These are phyloP conservation scores for Catalaphyllia jardinei DNA, from an alignment of 64 coral and sea anemone genomes.

Conservation along the genomic window DNA sequence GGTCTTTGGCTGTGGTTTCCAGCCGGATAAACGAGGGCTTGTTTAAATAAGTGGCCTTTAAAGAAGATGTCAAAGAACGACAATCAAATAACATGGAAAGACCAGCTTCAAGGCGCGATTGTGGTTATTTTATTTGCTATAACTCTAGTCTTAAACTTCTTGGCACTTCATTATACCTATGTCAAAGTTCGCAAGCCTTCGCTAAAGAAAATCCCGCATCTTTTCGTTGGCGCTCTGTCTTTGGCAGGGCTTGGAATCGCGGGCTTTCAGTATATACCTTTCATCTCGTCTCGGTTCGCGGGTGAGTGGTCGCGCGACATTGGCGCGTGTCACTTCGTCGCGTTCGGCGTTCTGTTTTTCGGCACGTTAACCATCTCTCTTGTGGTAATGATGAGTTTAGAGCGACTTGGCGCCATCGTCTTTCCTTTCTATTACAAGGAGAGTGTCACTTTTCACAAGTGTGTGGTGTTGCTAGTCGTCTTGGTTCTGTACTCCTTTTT, in stretches of 20 bases:
- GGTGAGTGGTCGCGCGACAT: conserved; percentile 73
- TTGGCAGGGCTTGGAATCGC: conserved; percentile 79
- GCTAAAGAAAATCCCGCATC: conserved; percentile 90
- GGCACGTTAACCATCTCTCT: conserved; percentile 86
- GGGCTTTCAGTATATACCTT: conserved; percentile 73
- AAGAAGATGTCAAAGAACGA: conserved; percentile 22
- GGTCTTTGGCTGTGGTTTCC: conserved; percentile 7
- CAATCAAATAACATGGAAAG: conserved; percentile 52
- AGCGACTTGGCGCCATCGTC: conserved; percentile 76
- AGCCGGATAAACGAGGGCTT: neutral
- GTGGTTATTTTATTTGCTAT: conserved; percentile 79
- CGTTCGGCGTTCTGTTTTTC: conserved; percentile 78
- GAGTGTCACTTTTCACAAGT: conserved; percentile 75
- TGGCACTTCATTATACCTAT: conserved; percentile 88
- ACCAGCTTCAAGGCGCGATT: conserved; percentile 53
- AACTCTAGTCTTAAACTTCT: conserved; percentile 81
- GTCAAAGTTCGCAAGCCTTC: conserved; percentile 88
- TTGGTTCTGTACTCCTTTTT: conserved; percentile 57
- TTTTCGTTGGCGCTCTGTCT: conserved; percentile 86
- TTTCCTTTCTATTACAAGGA: conserved; percentile 94
- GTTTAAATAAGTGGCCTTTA: neutral
- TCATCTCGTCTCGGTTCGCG: conserved; percentile 77
- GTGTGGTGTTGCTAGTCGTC: conserved; percentile 41
- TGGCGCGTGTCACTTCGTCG: conserved; percentile 76
- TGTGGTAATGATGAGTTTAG: conserved; percentile 89